Evolutionary conservation across 2,113 vertebrate genomes (phyloP).

Genomic region (Labrus mixtus): DNA sequence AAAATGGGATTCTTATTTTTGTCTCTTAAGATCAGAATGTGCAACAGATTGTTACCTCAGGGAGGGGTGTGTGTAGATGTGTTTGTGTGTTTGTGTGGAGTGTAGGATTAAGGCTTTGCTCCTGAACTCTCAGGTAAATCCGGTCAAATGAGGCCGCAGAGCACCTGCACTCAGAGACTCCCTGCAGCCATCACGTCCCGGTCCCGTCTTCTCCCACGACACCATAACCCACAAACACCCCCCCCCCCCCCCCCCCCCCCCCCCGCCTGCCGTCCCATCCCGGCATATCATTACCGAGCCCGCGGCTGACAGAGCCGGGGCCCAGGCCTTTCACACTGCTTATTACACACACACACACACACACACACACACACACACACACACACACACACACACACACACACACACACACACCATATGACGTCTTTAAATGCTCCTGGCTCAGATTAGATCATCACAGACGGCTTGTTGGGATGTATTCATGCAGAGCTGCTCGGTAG

Average conservation of each 20-base stretch:
- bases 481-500: not conserved
- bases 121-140: not conserved
- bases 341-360: slow-evolving; percentile 26
- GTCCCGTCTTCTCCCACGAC: slow-evolving; percentile 4
- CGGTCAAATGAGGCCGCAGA: slow-evolving; percentile 26
- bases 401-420: slow-evolving; percentile 25
- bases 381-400: slow-evolving; percentile 5
- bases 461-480: slow-evolving; percentile 14
- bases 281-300: slow-evolving; percentile 54
- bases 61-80: too few species aligned
- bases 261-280: slow-evolving; percentile 24
- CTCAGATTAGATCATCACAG: slow-evolving; percentile 46
- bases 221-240: slow-evolving; percentile 15
- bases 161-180: slow-evolving; percentile 29
- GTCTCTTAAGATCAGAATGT: too few species aligned
- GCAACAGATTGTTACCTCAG: too few species aligned
- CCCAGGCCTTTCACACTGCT: slow-evolving; percentile 26
- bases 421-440: slow-evolving; percentile 9
- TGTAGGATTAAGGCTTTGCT: not conserved
- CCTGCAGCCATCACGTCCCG: slow-evolving; percentile 24
- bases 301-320: slow-evolving; percentile 43
- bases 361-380: slow-evolving; percentile 4
- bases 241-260: slow-evolving; percentile 9
- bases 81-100: not conserved
- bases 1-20: too few species aligned